phyloP scores from a whole-genome alignment of 1,140 invertebrate species.

The Drosophila tristis region DNA sequence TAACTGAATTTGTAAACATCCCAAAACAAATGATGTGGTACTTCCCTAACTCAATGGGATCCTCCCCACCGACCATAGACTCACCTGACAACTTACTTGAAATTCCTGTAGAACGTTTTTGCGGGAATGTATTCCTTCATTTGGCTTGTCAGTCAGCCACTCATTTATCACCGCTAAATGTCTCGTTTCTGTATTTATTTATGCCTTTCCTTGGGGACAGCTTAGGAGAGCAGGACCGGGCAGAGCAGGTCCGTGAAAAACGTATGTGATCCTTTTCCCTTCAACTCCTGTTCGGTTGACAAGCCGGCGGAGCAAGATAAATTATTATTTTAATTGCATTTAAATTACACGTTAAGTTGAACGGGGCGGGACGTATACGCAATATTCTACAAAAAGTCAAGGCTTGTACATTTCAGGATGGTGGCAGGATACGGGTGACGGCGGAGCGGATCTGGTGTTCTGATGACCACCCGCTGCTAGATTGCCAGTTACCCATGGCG shows the following conservation, averaged over 20 bases:
- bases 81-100: slow-evolving; percentile 30
- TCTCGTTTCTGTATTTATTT: slow-evolving; percentile 49
- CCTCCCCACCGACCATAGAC: not conserved
- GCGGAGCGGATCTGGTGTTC: slow-evolving; percentile 4
- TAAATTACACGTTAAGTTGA: slow-evolving; percentile 69
- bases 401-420: slow-evolving; percentile 33
- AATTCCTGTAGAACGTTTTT: slow-evolving; percentile 29
- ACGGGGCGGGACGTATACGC: slow-evolving; percentile 50
- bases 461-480: slow-evolving; percentile 53
- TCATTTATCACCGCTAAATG: slow-evolving; percentile 74
- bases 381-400: slow-evolving; percentile 59
- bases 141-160: slow-evolving; percentile 66
- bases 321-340: slow-evolving; percentile 83
- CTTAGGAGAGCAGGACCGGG: slow-evolving; percentile 14
- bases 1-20: slow-evolving; percentile 29
- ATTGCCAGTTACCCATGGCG: slow-evolving; percentile 46
- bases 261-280: slow-evolving; percentile 55
- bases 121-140: slow-evolving; percentile 48
- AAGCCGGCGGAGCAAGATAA: slow-evolving; percentile 69
- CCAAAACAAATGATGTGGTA: slow-evolving; percentile 49
- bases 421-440: not conserved
- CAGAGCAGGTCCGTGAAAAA: not conserved
- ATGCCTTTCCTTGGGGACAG: slow-evolving; percentile 33
- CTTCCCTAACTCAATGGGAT: not conserved
- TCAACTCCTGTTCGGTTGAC: slow-evolving; percentile 48